These are phyloP conservation scores for Grantiella picta DNA, from an alignment of 2,113 vertebrate genomes.

Conservation along the genomic window DNA sequence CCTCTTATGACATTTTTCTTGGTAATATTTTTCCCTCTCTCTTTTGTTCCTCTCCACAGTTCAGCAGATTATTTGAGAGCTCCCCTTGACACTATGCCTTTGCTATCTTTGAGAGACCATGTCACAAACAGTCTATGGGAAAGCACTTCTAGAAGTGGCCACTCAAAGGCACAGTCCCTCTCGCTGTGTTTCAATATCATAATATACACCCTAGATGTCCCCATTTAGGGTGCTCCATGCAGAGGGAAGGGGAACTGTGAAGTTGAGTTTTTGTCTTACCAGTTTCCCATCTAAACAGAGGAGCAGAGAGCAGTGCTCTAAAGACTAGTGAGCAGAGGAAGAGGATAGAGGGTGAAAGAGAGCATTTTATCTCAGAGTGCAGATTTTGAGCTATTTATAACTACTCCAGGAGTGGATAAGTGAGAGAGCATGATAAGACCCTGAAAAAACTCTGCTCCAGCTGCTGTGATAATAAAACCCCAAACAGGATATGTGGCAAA, in stretches of 20 bases:
- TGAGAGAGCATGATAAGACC: background rate
- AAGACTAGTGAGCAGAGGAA: background rate
- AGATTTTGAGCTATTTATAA: background rate
- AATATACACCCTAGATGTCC: background rate
- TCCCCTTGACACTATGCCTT: background rate
- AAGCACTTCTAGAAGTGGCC: background rate
- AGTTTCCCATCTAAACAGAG: accelerated
- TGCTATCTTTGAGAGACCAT: background rate
- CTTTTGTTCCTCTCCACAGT: background rate
- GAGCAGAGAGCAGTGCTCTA: background rate
- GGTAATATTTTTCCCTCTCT: background rate
- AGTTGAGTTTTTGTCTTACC: background rate
- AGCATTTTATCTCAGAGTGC: background rate
- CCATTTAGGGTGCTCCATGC: no score
- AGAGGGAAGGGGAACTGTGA: background rate
- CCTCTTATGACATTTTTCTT: background rate
- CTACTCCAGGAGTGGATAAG: background rate
- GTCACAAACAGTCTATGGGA: background rate
- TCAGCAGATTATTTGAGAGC: background rate
- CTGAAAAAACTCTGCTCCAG: background rate
- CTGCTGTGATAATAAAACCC: background rate
- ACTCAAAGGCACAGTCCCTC: background rate
- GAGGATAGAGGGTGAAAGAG: background rate
- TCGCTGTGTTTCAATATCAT: background rate
- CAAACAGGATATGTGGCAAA: background rate